Base-by-base conservation (phyloP, 2,797 vertebrate species). In the Halcyon smyrnensis region DNA sequence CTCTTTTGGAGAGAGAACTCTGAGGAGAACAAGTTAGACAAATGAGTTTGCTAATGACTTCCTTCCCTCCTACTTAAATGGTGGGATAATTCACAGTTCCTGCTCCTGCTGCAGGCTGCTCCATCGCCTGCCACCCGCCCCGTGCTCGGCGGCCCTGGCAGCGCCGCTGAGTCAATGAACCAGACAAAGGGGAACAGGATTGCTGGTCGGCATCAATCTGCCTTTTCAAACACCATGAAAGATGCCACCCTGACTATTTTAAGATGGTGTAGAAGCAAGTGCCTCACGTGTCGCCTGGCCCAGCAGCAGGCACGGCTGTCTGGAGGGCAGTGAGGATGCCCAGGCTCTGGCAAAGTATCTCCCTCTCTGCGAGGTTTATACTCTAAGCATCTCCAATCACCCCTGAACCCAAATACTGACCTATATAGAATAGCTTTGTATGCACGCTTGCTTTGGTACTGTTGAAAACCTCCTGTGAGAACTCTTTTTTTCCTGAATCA, bases 1-100 rank as follows among this genome's bases (percentile, higher is more conserved):
- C 69, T 68, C 64, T 80, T 82, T 53, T 15, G 30, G 79, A 84
- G 89, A 69, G 23, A 88, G 67, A 88, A 80, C 78, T 95, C 89
- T 5, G 87, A 93, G 65, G 39, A 78, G 95, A 93, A 96, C 96
- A 97, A 96, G 95, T 93, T 78, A 84, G 87, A 86, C 96, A 96
- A 93, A 96, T 86, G 87, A 97, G 90, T 59, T 94, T 51, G 4
- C 89, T 97, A 96, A 97, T 94, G 83, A 95, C 96, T 97, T 97
- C 95, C 89, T 95, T 88, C 78, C 93, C 94, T 93, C 89, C 95
- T 88, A 28, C 93, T 95, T 96, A 54, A 95, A 87, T 30, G 20
- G 25, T 5, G 78, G 75, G 69, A 62, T 91, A 95, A 96, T 93
- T 97, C 89, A 11, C 6, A 41, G 39, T 91, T 84, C 83, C 91